Evolutionary conservation across 2,797 vertebrate species (phyloP).

Genomic region (Protosalanx chinensis): DNA sequence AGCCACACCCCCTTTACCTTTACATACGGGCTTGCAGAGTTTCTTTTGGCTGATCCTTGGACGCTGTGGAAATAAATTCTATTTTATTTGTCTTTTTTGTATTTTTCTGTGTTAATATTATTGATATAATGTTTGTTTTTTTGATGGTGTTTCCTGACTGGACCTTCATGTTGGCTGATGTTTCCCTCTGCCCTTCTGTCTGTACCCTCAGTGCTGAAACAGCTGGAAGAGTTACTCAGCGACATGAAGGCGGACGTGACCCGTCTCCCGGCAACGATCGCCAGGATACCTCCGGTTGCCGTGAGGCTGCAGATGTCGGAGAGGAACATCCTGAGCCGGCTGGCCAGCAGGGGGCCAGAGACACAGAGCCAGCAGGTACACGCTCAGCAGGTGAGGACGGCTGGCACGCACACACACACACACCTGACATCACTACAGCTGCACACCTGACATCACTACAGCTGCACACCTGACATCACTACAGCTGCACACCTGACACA

Average conservation of each 20-base stretch:
- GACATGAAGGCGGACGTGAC: constrained; percentile 99
- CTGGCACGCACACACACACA: too few species aligned
- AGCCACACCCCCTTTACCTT: constrained; percentile 61
- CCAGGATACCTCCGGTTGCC: constrained; percentile 93
- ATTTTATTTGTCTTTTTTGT: constrained; percentile 64
- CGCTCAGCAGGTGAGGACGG: constrained; percentile 68
- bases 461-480: too few species aligned
- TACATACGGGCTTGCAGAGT: constrained; percentile 64
- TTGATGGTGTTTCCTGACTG: constrained; percentile 40
- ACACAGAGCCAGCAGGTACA: constrained; percentile 61
- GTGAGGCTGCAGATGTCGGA: constrained; percentile 97
- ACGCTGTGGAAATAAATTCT: constrained; percentile 74
- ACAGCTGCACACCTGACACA: too few species aligned
- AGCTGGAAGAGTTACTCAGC: constrained; percentile 94
- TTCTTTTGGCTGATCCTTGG: constrained; percentile 62
- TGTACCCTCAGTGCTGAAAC: constrained; percentile 86
- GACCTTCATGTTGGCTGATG: neutral
- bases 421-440: too few species aligned
- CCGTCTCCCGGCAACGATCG: constrained; percentile 92
- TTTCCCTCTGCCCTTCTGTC: neutral
- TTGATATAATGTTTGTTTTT: constrained; percentile 82
- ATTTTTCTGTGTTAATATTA: constrained; percentile 82
- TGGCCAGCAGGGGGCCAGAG: constrained; percentile 92
- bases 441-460: too few species aligned
- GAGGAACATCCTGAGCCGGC: constrained; percentile 93